A percentile compares a stretch with the other conserved stretches of the same genome.
Evolutionary conservation across 92 coral and sea anemone genomes (phyloP).

Genomic region (Epizoanthus illoricatus): DNA sequence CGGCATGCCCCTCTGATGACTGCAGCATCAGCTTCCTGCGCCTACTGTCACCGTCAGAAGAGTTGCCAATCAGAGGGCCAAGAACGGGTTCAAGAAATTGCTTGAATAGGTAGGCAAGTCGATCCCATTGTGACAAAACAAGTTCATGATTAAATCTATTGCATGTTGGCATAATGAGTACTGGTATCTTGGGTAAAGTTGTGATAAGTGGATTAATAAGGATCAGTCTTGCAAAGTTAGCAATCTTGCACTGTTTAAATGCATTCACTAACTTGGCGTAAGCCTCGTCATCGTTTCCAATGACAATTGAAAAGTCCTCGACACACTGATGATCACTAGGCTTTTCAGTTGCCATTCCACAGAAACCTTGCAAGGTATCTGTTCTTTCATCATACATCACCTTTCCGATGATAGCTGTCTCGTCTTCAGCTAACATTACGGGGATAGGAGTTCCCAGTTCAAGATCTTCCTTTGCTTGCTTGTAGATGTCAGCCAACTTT

Average conservation of each 20-base stretch:
- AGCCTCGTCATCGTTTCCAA: slow-evolving; percentile 49
- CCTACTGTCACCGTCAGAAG: slow-evolving; percentile 35
- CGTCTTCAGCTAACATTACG: slow-evolving; percentile 53
- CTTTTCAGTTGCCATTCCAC: slow-evolving; percentile 30
- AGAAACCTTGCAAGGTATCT: slow-evolving; percentile 47
- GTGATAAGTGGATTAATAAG: slow-evolving; percentile 46
- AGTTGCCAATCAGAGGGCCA: slow-evolving; percentile 45
- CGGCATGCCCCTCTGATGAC: slow-evolving; percentile 16
- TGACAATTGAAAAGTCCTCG: slow-evolving; percentile 39
- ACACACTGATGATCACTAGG: slow-evolving; percentile 38
- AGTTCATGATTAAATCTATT: slow-evolving; percentile 36
- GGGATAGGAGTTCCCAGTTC: slow-evolving; percentile 9
- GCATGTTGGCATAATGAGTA: slow-evolving; percentile 51
- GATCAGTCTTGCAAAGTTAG: slow-evolving; percentile 36
- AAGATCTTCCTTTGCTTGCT: slow-evolving; percentile 31
- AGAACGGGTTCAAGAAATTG: slow-evolving; percentile 25
- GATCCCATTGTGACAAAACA: slow-evolving; percentile 49
- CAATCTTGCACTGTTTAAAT: slow-evolving; percentile 39
- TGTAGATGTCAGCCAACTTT: slow-evolving; percentile 23
- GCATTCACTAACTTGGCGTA: slow-evolving; percentile 36
- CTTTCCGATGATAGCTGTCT: slow-evolving; percentile 43
- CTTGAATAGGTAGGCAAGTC: slow-evolving; percentile 29
- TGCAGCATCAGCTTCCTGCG: slow-evolving; percentile 42
- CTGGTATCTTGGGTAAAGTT: slow-evolving; percentile 34
- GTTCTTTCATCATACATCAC: slow-evolving; percentile 24